Conservation (phyloP, 2,113 vertebrate species). For the Callorhinus ursinus region DNA sequence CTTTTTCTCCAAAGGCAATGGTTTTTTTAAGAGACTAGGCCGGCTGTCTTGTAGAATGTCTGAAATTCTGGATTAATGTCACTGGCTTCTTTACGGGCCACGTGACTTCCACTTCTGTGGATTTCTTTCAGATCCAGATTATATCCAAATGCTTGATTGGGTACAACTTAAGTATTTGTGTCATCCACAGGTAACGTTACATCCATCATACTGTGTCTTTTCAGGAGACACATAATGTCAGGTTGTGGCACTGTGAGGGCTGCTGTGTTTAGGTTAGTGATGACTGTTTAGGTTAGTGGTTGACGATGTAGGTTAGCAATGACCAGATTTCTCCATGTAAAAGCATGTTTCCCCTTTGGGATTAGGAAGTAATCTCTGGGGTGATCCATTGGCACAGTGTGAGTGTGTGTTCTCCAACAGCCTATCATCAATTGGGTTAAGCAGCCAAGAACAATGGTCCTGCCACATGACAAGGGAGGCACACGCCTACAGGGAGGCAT, state of each 20-base stretch:
- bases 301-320: not conserved
- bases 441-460: not conserved
- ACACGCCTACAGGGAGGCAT: rapidly evolving
- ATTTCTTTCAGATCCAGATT: not conserved
- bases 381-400: not conserved
- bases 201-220: not conserved
- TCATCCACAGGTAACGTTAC: not conserved
- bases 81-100: not conserved
- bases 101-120: not conserved
- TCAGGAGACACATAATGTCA: not conserved
- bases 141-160: not conserved
- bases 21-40: not conserved
- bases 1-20: not conserved
- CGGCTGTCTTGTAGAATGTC: not conserved
- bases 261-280: not conserved
- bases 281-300: not conserved
- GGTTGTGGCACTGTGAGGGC: not conserved
- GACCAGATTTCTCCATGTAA: not conserved
- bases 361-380: not conserved
- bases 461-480: not conserved
- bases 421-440: too few relatives aligned
- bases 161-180: not conserved
- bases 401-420: not conserved
- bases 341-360: not conserved
- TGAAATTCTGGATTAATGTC: not conserved